Base-by-base conservation (phyloP, 2,888 invertebrate species). In the Diabrotica balteata region DNA sequence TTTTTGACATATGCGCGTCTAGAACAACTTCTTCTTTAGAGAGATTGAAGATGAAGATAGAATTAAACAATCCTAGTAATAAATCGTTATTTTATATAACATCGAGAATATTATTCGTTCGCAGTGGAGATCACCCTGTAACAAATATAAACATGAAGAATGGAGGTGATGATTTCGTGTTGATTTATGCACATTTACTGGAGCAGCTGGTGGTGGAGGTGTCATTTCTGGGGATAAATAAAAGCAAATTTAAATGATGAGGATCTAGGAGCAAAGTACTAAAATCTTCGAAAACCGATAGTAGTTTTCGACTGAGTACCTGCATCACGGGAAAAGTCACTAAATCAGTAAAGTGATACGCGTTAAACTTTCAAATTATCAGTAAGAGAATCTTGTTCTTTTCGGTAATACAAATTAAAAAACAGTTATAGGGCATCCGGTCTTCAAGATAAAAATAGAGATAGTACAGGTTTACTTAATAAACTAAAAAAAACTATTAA, bases 161-260 rank as follows among this genome's bases (percentile, higher is more conserved):
- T 52, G 46, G 58, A 64, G 58, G 64, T 64, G 64, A 64, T 64
- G 64, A 64, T 64, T 64, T 64, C 58, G 64, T 58, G 58, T 64
- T 64, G 64, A 64, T 64, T 64, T 64, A 64, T 64, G 58, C 58
- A 52, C 64, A 59, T 59, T 51, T 64, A 46, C 58, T 64, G 46
- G 32, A 46, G 64, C 64, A 64, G 64, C 58, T 64, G 64, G 45
- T 44, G 52, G 22, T 52, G 58, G 64, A 64, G 64, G 64, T 64
- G 64, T 64, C 64, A 64, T 51, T 64, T 64, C 52, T 58, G 44
- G 64, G 52, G 58, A 58, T 64, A 52, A 64, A 64, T 64, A 59
- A 64, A 64, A 64, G 58, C 64, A 59, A 64, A 64, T 52, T 58
- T 59, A 64, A 64, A 52, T 51, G 64, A 64, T 59, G 64, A 59